Conservation (phyloP, 2,797 vertebrate species). For the Peromyscus attwateri region DNA sequence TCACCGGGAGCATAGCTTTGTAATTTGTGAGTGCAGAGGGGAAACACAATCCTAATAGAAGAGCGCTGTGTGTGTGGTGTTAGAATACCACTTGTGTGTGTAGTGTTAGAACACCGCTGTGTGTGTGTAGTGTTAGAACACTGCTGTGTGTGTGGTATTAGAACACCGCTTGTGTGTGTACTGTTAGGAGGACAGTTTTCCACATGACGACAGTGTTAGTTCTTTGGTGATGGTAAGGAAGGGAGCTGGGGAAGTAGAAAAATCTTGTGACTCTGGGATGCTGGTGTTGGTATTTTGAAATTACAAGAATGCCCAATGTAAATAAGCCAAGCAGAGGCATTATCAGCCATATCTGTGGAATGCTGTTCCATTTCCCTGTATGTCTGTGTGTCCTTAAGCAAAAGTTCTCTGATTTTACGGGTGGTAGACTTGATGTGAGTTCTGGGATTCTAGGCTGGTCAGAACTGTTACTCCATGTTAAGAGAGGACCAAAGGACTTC, state of each 20-base stretch:
- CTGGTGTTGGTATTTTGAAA: conserved; percentile 8
- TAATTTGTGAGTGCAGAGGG: conserved; percentile 80
- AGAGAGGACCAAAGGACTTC: conserved; percentile 12
- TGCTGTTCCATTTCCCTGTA: background rate
- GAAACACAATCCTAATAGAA: conserved; percentile 79
- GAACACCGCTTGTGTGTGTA: too few relatives aligned
- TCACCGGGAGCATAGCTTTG: conserved; percentile 82
- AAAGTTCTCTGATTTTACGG: background rate
- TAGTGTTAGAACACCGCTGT: too few relatives aligned
- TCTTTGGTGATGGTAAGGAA: background rate
- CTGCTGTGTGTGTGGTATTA: background rate
- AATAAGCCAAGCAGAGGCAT: background rate
- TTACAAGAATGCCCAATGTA: background rate
- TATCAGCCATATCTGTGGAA: background rate
- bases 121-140: conserved; percentile 49
- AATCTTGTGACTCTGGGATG: background rate
- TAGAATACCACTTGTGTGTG: conserved; percentile 67
- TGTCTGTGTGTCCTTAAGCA: background rate
- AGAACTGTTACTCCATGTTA: background rate
- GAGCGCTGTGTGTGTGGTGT: background rate
- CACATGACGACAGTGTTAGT: background rate
- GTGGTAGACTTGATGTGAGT: background rate
- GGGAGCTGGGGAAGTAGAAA: background rate
- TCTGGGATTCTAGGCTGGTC: background rate
- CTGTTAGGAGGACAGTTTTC: background rate